Percentiles rank a stretch among this genome's conserved stretches.
phyloP scores from a whole-genome alignment of 2,113 vertebrate genomes.

The Scolopax mira region DNA sequence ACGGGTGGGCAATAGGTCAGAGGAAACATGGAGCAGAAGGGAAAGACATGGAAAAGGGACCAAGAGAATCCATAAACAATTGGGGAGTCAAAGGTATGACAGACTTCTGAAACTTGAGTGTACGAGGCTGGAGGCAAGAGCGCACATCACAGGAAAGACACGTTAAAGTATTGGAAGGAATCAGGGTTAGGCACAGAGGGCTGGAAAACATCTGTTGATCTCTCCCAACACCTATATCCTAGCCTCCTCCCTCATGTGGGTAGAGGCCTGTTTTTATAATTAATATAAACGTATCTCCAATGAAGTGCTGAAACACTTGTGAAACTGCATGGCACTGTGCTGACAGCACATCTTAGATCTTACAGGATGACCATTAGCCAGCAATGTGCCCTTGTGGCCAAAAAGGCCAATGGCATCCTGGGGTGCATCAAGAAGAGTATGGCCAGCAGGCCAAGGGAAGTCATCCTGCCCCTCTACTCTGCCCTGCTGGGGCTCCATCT shows the following conservation, averaged over 20 bases:
- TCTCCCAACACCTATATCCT: not conserved
- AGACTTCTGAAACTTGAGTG: not conserved
- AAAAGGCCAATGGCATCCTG: too few species aligned
- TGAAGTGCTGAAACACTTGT: not conserved
- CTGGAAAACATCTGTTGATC: not conserved
- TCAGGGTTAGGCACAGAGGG: not conserved
- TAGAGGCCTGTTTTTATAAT: not conserved
- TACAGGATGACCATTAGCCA: too few species aligned
- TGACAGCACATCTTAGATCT: not conserved
- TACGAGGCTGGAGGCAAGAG: not conserved
- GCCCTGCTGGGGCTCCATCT: too few species aligned
- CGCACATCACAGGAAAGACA: rapidly evolving
- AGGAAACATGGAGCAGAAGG: not conserved
- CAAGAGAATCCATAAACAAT: not conserved
- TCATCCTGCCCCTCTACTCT: too few species aligned
- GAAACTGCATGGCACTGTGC: not conserved
- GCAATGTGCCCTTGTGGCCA: too few species aligned
- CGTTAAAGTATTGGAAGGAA: not conserved
- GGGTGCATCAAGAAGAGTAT: too few species aligned
- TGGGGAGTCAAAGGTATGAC: not conserved
- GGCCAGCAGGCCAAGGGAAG: too few species aligned
- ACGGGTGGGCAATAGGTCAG: not conserved
- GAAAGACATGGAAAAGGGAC: not conserved
- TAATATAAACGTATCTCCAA: not conserved
- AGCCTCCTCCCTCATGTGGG: not conserved